These are phyloP conservation scores for Brenthis daphne DNA, from an alignment of 2,888 invertebrate genomes.

Conservation along the genomic window DNA sequence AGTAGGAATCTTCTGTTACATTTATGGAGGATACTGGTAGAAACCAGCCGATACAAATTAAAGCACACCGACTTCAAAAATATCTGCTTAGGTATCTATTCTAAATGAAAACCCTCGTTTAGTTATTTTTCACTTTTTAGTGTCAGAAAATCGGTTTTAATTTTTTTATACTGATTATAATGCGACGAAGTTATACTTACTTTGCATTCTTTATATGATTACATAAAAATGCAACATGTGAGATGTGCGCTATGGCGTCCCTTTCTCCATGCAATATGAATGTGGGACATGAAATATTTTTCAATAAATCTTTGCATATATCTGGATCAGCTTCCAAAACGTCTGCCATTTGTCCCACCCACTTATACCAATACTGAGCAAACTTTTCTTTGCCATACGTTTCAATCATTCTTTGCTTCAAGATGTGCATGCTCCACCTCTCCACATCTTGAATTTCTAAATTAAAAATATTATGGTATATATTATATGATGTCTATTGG, in stretches of 20 bases:
- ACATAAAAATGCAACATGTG: constrained; percentile 18
- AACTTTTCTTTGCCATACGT: constrained; percentile 87
- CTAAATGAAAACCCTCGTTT: too few species aligned
- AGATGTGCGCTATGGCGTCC: constrained; percentile 14
- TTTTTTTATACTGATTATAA: neutral
- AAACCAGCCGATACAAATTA: too few species aligned
- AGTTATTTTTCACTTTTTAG: too few species aligned
- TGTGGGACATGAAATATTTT: constrained; percentile 78
- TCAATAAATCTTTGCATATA: constrained; percentile 83
- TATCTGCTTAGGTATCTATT: too few species aligned
- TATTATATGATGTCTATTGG: too few species aligned
- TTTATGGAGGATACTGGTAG: too few species aligned
- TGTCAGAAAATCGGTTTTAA: too few species aligned
- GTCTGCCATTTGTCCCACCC: constrained; percentile 82
- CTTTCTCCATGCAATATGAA: constrained; percentile 25
- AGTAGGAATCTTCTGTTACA: too few species aligned
- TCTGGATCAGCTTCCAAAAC: constrained; percentile 68
- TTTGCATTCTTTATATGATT: constrained; percentile 25
- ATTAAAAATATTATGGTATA: neutral
- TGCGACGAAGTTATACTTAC: constrained; percentile 17
- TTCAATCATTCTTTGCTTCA: constrained; percentile 82
- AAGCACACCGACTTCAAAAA: too few species aligned
- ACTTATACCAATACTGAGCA: constrained; percentile 83
- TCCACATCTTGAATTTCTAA: constrained; percentile 83
- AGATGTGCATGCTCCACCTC: constrained; percentile 87